A percentile compares a stretch with the other conserved stretches of the same genome.
Evolutionary conservation across 2,888 invertebrate genomes (phyloP).

Genomic region (Polietes domitor): DNA sequence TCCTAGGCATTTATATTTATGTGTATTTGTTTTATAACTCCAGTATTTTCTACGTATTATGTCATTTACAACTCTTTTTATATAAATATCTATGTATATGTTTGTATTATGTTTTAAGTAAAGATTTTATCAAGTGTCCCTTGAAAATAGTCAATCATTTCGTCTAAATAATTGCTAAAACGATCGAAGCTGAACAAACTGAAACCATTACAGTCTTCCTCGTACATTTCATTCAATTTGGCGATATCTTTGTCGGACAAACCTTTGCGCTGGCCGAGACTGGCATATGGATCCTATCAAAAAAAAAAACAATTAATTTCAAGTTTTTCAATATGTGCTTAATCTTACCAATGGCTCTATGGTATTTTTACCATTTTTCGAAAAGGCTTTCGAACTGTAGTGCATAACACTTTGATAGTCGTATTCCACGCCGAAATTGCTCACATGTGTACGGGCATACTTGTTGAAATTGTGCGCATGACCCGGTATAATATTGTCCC

Average conservation of each 20-base stretch:
- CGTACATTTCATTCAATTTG: conserved; percentile 83
- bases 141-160: conserved; percentile 74
- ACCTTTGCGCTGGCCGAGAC: conserved; percentile 82
- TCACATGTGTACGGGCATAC: conserved; percentile 84
- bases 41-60: conserved; percentile 35
- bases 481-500: conserved; percentile 84
- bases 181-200: conserved; percentile 71
- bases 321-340: not conserved
- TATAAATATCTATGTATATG: conserved; percentile 9
- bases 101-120: conserved; percentile 26
- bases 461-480: conserved; percentile 84
- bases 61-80: conserved; percentile 33
- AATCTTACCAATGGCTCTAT: conserved; percentile 83
- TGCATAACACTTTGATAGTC: conserved; percentile 90
- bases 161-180: conserved; percentile 73
- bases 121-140: conserved; percentile 59
- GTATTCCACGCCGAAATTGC: conserved; percentile 86
- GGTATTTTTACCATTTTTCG: conserved; percentile 85
- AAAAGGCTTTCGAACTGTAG: conserved; percentile 86
- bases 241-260: conserved; percentile 82
- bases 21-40: conserved; percentile 41
- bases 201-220: conserved; percentile 76
- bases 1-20: conserved; percentile 28
- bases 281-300: conserved; percentile 80
- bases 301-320: not conserved